Evolutionary conservation across 1,140 invertebrate species (phyloP).

Genomic region (Aphelenchoides fujianensis): DNA sequence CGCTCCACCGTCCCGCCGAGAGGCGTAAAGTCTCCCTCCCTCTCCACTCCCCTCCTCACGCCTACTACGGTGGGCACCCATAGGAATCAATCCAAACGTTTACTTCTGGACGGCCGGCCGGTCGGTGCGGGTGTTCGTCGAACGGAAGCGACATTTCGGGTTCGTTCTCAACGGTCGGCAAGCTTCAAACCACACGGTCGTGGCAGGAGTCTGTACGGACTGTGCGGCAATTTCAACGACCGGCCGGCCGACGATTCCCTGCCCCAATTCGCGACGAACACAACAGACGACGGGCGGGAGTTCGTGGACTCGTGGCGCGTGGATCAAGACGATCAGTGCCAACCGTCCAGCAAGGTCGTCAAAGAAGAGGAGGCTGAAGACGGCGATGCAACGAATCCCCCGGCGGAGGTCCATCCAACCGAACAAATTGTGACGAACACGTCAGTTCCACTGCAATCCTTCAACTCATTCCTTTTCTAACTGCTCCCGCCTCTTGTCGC

Average conservation of each 20-base stretch:
- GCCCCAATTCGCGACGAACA: not conserved
- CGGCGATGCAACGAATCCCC: not conserved
- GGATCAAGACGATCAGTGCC: constrained; percentile 5
- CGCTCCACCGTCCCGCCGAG: too few relatives aligned
- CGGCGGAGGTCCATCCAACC: not conserved
- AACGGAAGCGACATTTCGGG: not conserved
- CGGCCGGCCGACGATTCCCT: not conserved
- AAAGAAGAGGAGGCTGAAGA: not conserved
- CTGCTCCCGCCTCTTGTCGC: not conserved
- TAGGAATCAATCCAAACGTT: too few relatives aligned
- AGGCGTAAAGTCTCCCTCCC: too few relatives aligned
- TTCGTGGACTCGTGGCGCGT: not conserved
- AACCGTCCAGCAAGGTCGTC: not conserved
- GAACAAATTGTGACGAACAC: not conserved
- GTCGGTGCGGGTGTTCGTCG: not conserved
- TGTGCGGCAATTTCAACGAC: constrained; percentile 18
- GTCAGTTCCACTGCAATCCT: not conserved
- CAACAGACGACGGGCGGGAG: not conserved
- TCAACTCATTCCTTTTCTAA: not conserved
- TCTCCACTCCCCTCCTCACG: too few relatives aligned
- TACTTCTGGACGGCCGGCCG: not conserved
- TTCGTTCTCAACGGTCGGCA: not conserved
- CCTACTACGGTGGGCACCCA: too few relatives aligned
- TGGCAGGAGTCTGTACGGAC: constrained; percentile 1
- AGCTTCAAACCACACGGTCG: not conserved